Conservation (phyloP, 2,797 vertebrate species). For the Megaceryle alcyon region DNA sequence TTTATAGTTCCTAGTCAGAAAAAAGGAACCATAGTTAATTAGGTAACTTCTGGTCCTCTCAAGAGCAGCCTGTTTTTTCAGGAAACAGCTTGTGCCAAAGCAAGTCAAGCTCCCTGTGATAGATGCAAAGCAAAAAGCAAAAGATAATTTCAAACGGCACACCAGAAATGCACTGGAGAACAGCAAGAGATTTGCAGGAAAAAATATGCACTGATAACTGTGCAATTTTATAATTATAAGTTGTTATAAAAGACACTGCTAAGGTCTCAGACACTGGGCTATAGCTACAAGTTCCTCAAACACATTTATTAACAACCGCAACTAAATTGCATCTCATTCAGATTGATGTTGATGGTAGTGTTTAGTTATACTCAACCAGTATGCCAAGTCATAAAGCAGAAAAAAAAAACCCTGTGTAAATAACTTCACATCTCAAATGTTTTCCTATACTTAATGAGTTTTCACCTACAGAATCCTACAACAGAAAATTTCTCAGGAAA, state of each 20-base stretch:
- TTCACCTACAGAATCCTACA: not conserved
- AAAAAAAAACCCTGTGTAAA: not conserved
- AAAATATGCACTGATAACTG: not conserved
- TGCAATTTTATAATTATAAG: rapidly evolving
- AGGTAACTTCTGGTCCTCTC: not conserved
- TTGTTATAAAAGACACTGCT: not conserved
- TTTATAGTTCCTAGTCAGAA: not conserved
- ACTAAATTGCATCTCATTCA: not conserved
- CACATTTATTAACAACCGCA: not conserved
- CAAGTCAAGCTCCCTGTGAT: not conserved
- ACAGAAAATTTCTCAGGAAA: not conserved
- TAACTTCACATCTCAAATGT: not conserved
- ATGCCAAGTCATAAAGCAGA: not conserved
- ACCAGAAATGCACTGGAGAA: not conserved
- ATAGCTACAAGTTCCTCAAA: not conserved
- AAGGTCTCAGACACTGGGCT: not conserved
- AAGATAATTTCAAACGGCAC: not conserved
- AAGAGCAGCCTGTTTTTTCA: not conserved
- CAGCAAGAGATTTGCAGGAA: not conserved
- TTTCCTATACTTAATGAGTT: not conserved
- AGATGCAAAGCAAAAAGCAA: not conserved
- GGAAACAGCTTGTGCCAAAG: not conserved
- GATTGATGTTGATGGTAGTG: not conserved
- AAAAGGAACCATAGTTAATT: not conserved
- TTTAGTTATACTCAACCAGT: not conserved